Evolutionary conservation across 2,888 invertebrate species (phyloP).

Genomic region (Strigamia maritima): DNA sequence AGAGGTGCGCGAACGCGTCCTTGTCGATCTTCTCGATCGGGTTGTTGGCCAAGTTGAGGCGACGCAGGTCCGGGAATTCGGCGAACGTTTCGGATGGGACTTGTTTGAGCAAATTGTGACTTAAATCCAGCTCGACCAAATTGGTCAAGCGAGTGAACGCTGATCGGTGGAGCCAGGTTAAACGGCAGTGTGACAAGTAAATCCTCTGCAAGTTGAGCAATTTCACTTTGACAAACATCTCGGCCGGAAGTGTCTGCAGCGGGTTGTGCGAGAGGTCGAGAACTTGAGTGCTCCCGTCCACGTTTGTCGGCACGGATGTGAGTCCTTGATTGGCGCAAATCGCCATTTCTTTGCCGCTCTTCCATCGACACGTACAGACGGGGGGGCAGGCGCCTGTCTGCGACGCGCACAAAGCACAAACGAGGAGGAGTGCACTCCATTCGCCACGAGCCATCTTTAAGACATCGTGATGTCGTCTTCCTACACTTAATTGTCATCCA

Average conservation of each 20-base stretch:
- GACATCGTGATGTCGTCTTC: background rate
- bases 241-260: constrained; percentile 70
- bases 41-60: constrained; percentile 74
- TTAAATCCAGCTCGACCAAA: constrained; percentile 81
- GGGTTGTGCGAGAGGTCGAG: constrained; percentile 80
- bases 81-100: constrained; percentile 76
- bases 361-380: constrained; percentile 85
- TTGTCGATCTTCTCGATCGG: constrained; percentile 72
- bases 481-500: constrained; percentile 8
- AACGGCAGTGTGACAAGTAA: constrained; percentile 72
- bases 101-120: constrained; percentile 71
- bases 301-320: constrained; percentile 70
- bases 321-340: constrained; percentile 78
- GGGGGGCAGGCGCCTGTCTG: constrained; percentile 63
- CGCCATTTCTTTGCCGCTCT: constrained; percentile 84
- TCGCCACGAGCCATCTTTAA: constrained; percentile 13
- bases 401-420: background rate
- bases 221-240: constrained; percentile 69
- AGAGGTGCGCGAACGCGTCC: constrained; percentile 53
- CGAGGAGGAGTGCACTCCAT: background rate
- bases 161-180: constrained; percentile 72
- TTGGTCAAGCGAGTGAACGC: constrained; percentile 78
- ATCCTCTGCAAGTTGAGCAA: constrained; percentile 83
- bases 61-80: constrained; percentile 76
- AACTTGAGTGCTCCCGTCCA: constrained; percentile 81